phyloP scores from a whole-genome alignment of 2,797 vertebrate genomes.

The Apodemus agrarius region DNA sequence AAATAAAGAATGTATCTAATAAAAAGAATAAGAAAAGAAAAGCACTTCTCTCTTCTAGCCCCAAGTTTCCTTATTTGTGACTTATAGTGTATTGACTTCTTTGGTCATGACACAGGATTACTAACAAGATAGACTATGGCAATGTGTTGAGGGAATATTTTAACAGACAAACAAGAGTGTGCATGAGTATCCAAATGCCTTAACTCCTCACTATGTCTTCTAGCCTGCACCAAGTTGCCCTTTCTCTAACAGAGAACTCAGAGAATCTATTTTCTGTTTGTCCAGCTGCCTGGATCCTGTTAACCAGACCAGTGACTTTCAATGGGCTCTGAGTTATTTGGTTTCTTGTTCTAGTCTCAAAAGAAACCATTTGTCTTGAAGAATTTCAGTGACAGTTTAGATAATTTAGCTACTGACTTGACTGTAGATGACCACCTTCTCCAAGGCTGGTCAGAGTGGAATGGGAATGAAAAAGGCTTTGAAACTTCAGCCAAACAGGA shows the following conservation, averaged over 20 bases:
- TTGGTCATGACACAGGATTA: background rate
- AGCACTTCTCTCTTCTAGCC: background rate
- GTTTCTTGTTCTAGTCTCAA: background rate
- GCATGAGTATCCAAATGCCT: background rate
- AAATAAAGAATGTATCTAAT: no score
- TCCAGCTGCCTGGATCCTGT: background rate
- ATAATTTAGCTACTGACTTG: background rate
- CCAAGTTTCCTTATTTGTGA: conserved; percentile 29
- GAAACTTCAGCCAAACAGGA: background rate
- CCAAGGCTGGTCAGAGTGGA: background rate
- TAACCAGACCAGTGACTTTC: background rate
- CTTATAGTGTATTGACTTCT: background rate
- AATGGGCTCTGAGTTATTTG: background rate
- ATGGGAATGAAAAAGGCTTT: background rate
- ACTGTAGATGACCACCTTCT: background rate
- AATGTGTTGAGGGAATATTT: background rate
- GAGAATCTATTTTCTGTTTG: background rate
- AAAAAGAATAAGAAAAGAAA: background rate
- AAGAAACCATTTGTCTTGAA: background rate
- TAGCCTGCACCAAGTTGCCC: background rate
- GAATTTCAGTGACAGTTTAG: background rate
- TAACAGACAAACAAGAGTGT: background rate
- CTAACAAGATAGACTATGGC: background rate
- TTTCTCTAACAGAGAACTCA: background rate
- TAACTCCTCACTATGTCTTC: background rate